A percentile compares a stretch with the other conserved stretches of the same genome.
phyloP scores from a whole-genome alignment of 2,113 vertebrate genomes.

The Scopus umbretta region DNA sequence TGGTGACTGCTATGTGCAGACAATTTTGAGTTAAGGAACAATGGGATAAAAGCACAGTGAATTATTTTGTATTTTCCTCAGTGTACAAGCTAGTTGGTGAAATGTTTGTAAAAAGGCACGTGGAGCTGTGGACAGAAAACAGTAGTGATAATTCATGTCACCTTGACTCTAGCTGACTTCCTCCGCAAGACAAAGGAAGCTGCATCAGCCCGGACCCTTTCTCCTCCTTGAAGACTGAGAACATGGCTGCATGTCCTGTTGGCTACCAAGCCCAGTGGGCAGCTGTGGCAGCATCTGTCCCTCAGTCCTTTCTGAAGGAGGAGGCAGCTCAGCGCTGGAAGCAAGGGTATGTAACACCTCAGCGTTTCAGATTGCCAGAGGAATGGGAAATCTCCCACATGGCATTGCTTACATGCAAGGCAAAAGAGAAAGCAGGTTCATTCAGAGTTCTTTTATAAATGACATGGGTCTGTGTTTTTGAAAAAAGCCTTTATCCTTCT shows the following conservation, averaged over 20 bases:
- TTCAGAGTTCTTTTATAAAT: background rate
- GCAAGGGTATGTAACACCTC: background rate
- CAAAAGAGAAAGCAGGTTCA: background rate
- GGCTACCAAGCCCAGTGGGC: background rate
- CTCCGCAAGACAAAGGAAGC: background rate
- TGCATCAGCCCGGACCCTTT: background rate
- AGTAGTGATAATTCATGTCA: background rate
- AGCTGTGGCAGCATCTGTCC: background rate
- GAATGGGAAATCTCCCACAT: background rate
- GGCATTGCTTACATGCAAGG: background rate
- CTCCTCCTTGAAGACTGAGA: conserved; percentile 9
- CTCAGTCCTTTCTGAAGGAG: background rate
- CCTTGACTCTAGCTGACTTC: background rate
- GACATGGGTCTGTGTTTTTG: background rate
- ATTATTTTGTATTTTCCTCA: background rate
- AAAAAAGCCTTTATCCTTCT: background rate
- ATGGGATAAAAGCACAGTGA: background rate
- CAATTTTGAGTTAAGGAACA: background rate
- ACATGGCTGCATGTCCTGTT: background rate
- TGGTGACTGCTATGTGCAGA: accelerated
- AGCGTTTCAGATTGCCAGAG: background rate
- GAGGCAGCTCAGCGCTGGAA: background rate
- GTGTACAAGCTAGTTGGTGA: background rate
- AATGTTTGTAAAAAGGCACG: background rate
- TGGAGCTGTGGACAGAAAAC: background rate